phyloP scores from a whole-genome alignment of 2,797 vertebrate species.

The Sibirionetta formosa region DNA sequence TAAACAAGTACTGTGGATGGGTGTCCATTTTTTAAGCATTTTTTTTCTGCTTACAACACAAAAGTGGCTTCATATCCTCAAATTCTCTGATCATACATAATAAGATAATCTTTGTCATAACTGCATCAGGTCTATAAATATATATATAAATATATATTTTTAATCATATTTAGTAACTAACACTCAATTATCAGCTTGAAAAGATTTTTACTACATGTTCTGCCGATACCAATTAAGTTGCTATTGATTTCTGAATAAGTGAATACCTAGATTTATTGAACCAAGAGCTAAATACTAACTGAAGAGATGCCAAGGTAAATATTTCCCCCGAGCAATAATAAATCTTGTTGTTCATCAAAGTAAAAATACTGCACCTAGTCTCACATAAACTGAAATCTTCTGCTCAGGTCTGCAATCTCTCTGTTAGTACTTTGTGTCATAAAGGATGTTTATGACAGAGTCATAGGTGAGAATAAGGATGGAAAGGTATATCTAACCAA shows the following conservation, averaged over 20 bases:
- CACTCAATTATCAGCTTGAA: background rate
- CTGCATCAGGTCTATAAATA: background rate
- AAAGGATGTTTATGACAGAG: background rate
- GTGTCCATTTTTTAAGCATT: background rate
- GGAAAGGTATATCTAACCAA: background rate
- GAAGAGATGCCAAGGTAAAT: conserved; percentile 18
- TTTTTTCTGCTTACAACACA: background rate
- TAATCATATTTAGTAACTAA: background rate
- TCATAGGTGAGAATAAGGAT: background rate
- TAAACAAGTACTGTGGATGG: accelerated
- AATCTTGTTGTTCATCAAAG: background rate
- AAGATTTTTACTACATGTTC: background rate
- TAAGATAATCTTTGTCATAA: background rate
- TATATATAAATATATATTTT: background rate
- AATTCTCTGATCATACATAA: background rate
- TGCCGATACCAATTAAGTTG: conserved; percentile 23
- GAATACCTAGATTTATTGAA: conserved; percentile 22
- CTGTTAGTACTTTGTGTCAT: background rate
- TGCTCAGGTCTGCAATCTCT: background rate
- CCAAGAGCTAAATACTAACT: conserved; percentile 9
- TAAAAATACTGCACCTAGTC: background rate
- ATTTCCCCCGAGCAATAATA: background rate
- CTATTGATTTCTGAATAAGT: conserved; percentile 9
- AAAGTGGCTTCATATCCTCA: background rate
- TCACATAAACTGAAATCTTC: background rate